A percentile compares a stretch with the other conserved stretches of the same genome.
phyloP scores from a whole-genome alignment of 1,140 invertebrate species.

The Drosophila sp. region DNA sequence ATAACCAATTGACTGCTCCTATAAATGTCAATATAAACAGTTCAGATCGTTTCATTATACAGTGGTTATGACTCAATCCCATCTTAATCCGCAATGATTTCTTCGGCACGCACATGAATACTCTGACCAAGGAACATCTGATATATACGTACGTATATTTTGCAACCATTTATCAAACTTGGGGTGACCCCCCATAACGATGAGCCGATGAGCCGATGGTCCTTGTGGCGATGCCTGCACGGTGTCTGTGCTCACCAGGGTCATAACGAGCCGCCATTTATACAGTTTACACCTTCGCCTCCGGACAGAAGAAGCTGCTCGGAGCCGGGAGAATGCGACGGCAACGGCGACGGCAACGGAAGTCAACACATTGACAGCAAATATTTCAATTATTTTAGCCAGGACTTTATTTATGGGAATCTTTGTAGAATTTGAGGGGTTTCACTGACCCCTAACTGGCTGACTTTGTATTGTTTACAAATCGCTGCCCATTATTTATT shows the following conservation, averaged over 20 bases:
- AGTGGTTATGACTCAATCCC: conserved; percentile 50
- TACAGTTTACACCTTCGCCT: conserved; percentile 77
- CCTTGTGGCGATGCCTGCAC: conserved; percentile 21
- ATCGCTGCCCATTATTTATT: conserved; percentile 80
- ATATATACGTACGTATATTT: conserved; percentile 52
- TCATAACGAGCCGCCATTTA: conserved; percentile 79
- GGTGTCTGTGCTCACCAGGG: conserved; percentile 50
- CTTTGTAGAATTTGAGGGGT: not conserved
- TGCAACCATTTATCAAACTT: conserved; percentile 66
- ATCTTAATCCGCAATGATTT: conserved; percentile 51
- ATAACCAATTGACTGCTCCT: not conserved
- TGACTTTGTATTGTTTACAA: conserved; percentile 71
- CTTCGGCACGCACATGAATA: conserved; percentile 36
- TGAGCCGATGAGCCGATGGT: conserved; percentile 36
- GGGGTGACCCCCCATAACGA: conserved; percentile 25
- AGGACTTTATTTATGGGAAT: conserved; percentile 67
- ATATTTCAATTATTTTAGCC: conserved; percentile 76
- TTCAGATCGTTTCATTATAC: not conserved
- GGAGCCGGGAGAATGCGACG: not conserved
- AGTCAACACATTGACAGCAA: conserved; percentile 82
- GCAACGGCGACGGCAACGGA: conserved; percentile 20
- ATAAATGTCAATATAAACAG: not conserved
- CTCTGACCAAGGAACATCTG: conserved; percentile 12
- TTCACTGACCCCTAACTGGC: conserved; percentile 16
- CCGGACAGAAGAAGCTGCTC: conserved; percentile 42